Base-by-base conservation (phyloP, 2,888 invertebrate genomes). In the Notodonta ziczac region DNA sequence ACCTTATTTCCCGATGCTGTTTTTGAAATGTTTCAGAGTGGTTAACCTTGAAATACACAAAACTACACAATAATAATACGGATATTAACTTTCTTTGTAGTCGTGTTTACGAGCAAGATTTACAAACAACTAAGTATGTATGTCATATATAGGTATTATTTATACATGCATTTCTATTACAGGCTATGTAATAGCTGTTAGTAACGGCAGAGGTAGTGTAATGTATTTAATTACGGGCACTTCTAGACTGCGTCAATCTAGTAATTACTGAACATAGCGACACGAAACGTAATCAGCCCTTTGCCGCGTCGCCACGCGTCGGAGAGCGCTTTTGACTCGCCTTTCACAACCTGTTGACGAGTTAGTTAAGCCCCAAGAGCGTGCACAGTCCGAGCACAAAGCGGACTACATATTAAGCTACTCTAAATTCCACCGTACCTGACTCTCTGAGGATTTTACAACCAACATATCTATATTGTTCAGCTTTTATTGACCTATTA, bases 271-370 rank as follows among this genome's bases (percentile, higher is more conserved):
- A 86, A 87, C 84, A 87, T 86, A 83, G 86, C 81, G 81, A 76
- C 56, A 16, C 83, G 82, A 80, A 82, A 84, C 86, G 88, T 89
- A 93, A 91, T 91, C 90, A 90, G 90, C 85, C 88, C 90, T 91
- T 91, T 89, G 87, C 84, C 79, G 78, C 81, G 82, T 83, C 84
- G 84, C 84, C 86, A 87, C 87, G 85, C 85, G 85, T 81, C 83
- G 74, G 82, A 85, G 87, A 84, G 86, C 84, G 84, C 85, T 86
- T 90, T 89, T 86, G 85, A 89, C 82, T 86, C 75, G 80, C 82
- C 90, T 90, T 92, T 90, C 86, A 88, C 90, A 88, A 92, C 91
- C 91, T 92, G 91, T 92, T 92, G 90, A 91, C 88, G 83, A 87
- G 86, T 90, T 84, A 87, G 87, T 87, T 83, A 84, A 88, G 81